Percentiles rank a stretch among this genome's conserved stretches.
Evolutionary conservation across 2,888 invertebrate species (phyloP).

Genomic region (Plutella xylostella): DNA sequence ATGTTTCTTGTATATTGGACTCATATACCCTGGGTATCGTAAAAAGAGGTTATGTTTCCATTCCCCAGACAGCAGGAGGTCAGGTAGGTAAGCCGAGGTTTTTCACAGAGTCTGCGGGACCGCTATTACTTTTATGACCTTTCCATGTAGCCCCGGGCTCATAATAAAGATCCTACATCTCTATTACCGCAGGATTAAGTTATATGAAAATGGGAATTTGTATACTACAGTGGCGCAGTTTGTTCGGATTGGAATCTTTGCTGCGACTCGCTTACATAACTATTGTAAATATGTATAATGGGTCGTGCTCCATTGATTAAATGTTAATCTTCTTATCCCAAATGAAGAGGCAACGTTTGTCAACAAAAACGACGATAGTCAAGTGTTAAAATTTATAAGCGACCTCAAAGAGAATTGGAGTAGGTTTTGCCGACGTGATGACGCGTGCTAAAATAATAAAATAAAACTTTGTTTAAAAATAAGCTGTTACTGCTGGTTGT

Average conservation of each 20-base stretch:
- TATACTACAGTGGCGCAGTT: no score
- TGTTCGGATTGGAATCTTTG: no score
- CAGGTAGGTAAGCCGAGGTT: not conserved
- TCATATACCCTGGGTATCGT: not conserved
- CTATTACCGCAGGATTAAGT: constrained; percentile 30
- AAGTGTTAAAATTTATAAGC: constrained; percentile 28
- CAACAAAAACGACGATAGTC: not conserved
- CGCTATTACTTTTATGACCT: constrained; percentile 34
- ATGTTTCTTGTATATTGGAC: no score
- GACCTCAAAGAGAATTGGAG: constrained; percentile 37
- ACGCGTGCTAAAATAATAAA: no score
- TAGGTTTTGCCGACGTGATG: constrained; percentile 25
- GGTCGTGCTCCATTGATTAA: no score
- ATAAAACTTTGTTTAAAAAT: no score
- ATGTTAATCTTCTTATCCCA: no score
- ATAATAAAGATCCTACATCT: constrained; percentile 30
- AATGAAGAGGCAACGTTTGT: constrained; percentile 1
- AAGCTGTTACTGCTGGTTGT: no score
- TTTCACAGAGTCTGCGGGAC: constrained; percentile 20
- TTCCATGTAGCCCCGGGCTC: constrained; percentile 31
- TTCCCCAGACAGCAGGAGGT: not conserved
- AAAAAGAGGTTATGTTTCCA: not conserved
- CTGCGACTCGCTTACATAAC: no score
- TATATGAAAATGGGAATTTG: constrained; percentile 30
- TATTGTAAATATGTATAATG: no score